Evolutionary conservation across 2,888 invertebrate genomes (phyloP).

Genomic region (Sepioteuthis lessoniana): DNA sequence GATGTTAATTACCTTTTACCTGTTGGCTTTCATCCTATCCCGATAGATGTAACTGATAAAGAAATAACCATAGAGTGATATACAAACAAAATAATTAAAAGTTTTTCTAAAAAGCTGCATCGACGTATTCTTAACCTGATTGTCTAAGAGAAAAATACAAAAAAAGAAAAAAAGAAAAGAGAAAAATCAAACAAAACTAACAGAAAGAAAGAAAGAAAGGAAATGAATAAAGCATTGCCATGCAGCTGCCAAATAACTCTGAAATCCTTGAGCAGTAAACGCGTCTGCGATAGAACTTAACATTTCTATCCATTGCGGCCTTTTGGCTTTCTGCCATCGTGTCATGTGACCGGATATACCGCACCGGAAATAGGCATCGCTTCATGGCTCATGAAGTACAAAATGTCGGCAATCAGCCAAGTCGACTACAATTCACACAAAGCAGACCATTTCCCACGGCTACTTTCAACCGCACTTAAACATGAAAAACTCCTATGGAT

Average conservation of each 20-base stretch:
- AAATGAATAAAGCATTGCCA: neutral
- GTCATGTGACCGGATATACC: conserved; percentile 33
- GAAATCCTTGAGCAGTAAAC: conserved; percentile 11
- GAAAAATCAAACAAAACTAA: neutral
- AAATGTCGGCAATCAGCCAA: neutral
- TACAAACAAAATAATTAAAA: neutral
- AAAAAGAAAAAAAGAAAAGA: neutral
- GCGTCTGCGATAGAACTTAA: neutral
- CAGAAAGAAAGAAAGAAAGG: neutral
- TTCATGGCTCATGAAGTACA: conserved; percentile 14
- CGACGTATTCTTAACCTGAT: neutral
- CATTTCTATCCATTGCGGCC: conserved; percentile 20
- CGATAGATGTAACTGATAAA: neutral
- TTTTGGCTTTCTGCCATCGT: neutral
- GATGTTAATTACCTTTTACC: conserved; percentile 1
- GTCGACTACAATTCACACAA: neutral
- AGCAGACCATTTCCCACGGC: neutral
- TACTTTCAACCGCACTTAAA: neutral
- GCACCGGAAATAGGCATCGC: conserved; percentile 23
- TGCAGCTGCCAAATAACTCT: neutral
- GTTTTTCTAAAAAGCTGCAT: neutral
- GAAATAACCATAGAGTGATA: neutral
- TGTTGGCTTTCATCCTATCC: neutral
- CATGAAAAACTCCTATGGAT: conserved; percentile 4
- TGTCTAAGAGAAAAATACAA: neutral